Base-by-base conservation (phyloP, 1,140 invertebrate genomes). In the Hetaerina americana region DNA sequence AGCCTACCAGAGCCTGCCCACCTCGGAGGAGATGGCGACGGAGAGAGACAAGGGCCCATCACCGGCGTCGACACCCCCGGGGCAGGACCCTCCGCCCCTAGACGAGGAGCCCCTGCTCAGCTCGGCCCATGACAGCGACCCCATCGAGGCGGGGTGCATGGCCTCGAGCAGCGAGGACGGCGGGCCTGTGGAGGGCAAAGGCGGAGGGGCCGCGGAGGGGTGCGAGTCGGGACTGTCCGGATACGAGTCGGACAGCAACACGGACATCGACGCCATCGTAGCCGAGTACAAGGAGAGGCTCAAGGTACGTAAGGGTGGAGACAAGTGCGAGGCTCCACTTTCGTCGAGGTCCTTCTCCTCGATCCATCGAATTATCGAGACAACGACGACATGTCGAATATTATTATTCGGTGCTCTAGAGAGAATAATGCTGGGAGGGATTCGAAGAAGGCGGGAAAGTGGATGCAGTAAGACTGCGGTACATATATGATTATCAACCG, bases 201-300 rank as follows among this genome's bases (percentile, higher is more conserved):
- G 22, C 22, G 67, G 25, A 1, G 67, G 18, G 25, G 67, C 15
- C 5, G 25, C 67, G 2, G 67, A 68, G 24, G 27, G 67, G 15
- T n/a, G n/a, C n/a, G n/a, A n/a, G n/a, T 68, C 67, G 15, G 67
- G 27, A 2, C 67, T 68, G 15, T 68, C 70, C n/a, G 70, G 70
- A 26, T 70, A 70, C 12, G 70, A 70, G 49, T 27, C 28, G 26
- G 70, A 70, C 15, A 70, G 28, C 28, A 68, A 28, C 67, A 70
- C 70, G 8, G 70, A 70, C 26, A 70, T 70, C n/a, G 70, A 70
- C 22, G 70, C 70, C 70, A 66, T 66, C 49, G 70, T 70, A 0
- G 70, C 70, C 22, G 29, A 70, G 27, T 70, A 49, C 70, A 70
- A 70, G 49, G 70, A 70, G 40, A 40, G 29, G 27, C 70, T 70